Evolutionary conservation across 2,888 invertebrate species (phyloP).

Genomic region (Clusia tigrina): DNA sequence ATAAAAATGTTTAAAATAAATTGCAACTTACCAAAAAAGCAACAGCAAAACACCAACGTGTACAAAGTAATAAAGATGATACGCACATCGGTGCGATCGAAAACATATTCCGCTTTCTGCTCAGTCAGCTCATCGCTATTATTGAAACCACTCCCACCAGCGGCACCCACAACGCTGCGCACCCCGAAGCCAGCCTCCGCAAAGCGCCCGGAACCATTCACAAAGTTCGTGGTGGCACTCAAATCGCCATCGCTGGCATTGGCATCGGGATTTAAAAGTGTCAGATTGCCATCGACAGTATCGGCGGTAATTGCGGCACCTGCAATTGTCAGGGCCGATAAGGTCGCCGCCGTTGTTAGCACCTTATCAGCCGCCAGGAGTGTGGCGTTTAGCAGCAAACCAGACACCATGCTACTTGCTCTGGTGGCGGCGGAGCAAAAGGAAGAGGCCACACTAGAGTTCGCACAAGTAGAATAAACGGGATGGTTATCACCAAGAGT

Average conservation of each 20-base stretch:
- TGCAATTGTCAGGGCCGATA: background rate
- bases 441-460: too few relatives aligned
- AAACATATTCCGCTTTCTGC: conserved; percentile 72
- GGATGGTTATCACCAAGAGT: too few relatives aligned
- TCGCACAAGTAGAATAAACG: too few relatives aligned
- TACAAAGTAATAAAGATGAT: conserved; percentile 79
- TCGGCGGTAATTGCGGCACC: background rate
- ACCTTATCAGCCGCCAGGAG: too few relatives aligned
- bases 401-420: too few relatives aligned
- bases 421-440: too few relatives aligned
- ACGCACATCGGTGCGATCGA: conserved; percentile 77
- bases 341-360: too few relatives aligned
- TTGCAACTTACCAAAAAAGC: conserved; percentile 79
- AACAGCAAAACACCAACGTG: conserved; percentile 80
- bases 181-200: background rate
- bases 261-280: background rate
- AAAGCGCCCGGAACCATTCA: background rate
- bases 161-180: background rate
- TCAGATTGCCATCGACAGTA: background rate
- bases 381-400: too few relatives aligned
- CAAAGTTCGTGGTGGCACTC: background rate
- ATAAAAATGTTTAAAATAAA: background rate
- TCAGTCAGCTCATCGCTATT: conserved; percentile 18
- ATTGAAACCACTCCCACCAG: conserved; percentile 1
- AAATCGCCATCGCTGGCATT: background rate